These are phyloP conservation scores for Prietella phreatophila DNA, from an alignment of 2,113 vertebrate genomes.

Conservation along the genomic window DNA sequence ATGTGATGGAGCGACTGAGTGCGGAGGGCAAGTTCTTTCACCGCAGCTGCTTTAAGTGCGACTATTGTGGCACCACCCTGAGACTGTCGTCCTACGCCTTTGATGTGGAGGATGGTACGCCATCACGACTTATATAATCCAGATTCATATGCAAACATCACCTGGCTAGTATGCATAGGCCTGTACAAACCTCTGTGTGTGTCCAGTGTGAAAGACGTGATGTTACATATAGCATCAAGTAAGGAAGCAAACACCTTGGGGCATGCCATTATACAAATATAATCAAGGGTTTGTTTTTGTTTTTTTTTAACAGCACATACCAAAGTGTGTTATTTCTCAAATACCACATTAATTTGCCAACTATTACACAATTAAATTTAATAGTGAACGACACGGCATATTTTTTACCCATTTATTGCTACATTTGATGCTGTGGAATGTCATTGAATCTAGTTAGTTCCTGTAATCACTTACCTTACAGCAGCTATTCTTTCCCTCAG, in stretches of 20 bases:
- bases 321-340: no score
- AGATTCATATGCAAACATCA: background rate
- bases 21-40: conserved; percentile 99
- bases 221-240: background rate
- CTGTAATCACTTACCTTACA: background rate
- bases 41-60: conserved; percentile 96
- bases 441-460: background rate
- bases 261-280: no score
- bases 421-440: no score
- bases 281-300: no score
- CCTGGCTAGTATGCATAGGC: background rate
- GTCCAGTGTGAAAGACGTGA: background rate
- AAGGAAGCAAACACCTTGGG: background rate
- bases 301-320: no score
- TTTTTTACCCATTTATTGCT: no score
- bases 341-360: no score
- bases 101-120: conserved; percentile 78
- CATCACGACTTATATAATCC: background rate
- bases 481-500: background rate
- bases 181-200: background rate
- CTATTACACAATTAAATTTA: no score
- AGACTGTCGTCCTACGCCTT: conserved; percentile 92
- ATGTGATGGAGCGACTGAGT: conserved; percentile 96
- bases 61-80: conserved; percentile 89
- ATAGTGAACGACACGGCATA: no score